phyloP scores from a whole-genome alignment of 2,888 invertebrate genomes.

The Orthonevra nobilis region DNA sequence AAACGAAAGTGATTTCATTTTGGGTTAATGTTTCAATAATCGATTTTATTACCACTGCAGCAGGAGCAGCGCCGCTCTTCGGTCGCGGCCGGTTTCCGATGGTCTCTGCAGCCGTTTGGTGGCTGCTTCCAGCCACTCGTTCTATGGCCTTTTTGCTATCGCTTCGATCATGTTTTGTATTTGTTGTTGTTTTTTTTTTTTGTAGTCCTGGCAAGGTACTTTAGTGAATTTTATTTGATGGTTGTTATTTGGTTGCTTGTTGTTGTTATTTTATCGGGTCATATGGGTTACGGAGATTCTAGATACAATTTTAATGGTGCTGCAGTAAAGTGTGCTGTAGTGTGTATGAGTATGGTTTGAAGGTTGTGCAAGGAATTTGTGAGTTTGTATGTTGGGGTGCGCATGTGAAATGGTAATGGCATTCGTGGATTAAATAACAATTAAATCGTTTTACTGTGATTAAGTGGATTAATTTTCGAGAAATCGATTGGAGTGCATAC shows the following conservation, averaged over 20 bases:
- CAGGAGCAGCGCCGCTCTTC: conserved; percentile 48
- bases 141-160: conserved; percentile 15
- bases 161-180: conserved; percentile 62
- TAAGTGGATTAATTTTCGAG: conserved; percentile 51
- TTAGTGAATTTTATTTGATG: conserved; percentile 62
- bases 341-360: conserved; percentile 17
- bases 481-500: conserved; percentile 1
- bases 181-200: background rate
- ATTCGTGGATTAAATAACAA: conserved; percentile 69
- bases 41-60: conserved; percentile 68
- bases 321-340: conserved; percentile 53
- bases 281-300: conserved; percentile 65
- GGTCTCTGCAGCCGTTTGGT: conserved; percentile 3
- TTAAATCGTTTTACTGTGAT: conserved; percentile 60
- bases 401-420: conserved; percentile 53
- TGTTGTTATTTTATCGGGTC: conserved; percentile 61
- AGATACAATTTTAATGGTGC: conserved; percentile 59
- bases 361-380: conserved; percentile 59
- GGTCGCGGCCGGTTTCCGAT: conserved; percentile 50
- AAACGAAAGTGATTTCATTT: conserved; percentile 74
- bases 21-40: conserved; percentile 71
- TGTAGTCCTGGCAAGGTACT: conserved; percentile 53
- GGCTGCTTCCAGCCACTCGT: background rate
- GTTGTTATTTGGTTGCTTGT: conserved; percentile 30
- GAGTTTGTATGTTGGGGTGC: conserved; percentile 16